Conservation (phyloP, 2,888 invertebrate species). For the Drosophila borealis region DNA sequence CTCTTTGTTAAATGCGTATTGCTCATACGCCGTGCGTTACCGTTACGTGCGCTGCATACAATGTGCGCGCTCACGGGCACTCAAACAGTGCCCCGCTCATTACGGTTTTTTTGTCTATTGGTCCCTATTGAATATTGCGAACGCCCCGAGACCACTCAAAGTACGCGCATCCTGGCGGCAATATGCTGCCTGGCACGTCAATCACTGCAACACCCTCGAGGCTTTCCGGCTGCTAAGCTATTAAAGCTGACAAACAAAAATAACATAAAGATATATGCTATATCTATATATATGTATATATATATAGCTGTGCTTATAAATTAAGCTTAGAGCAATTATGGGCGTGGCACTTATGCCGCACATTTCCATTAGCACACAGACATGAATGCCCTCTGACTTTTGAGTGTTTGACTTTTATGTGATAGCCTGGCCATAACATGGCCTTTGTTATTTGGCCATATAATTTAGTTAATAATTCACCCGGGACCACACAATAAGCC, state of each 20-base stretch:
- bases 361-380: slow-evolving; percentile 43
- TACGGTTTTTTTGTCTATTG: slow-evolving; percentile 33
- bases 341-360: slow-evolving; percentile 15
- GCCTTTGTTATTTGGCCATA: slow-evolving; percentile 49
- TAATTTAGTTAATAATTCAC: slow-evolving; percentile 68
- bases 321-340: slow-evolving; percentile 28
- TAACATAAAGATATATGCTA: neutral
- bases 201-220: slow-evolving; percentile 53
- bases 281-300: neutral
- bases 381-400: slow-evolving; percentile 10
- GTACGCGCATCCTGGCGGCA: slow-evolving; percentile 11
- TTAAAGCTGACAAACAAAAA: slow-evolving; percentile 18
- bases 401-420: slow-evolving; percentile 17
- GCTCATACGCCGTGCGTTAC: slow-evolving; percentile 64
- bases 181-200: slow-evolving; percentile 47
- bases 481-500: neutral
- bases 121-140: slow-evolving; percentile 36
- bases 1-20: slow-evolving; percentile 26
- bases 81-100: slow-evolving; percentile 24
- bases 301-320: slow-evolving; percentile 38
- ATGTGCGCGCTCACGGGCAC: slow-evolving; percentile 8
- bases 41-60: slow-evolving; percentile 67
- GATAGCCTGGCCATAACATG: slow-evolving; percentile 21
- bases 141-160: slow-evolving; percentile 31
- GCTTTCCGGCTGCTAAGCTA: slow-evolving; percentile 20